Percentiles rank a stretch among this genome's conserved stretches.
These are phyloP conservation scores for human DNA, from an alignment of 2,113 vertebrate species.

Conservation along the genomic window DNA sequence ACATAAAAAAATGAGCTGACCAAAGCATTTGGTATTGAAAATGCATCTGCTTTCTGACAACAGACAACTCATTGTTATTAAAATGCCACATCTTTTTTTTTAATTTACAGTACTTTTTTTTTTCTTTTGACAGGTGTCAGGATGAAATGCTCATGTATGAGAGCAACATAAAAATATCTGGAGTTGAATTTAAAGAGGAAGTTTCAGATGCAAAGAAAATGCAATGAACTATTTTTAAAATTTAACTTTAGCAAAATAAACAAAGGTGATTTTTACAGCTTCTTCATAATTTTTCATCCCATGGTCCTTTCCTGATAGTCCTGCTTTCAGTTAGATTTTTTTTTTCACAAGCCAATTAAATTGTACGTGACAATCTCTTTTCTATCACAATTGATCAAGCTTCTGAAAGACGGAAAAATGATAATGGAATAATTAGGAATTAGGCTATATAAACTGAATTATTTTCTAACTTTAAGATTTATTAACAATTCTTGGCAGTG, in stretches of 20 bases:
- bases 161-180: neutral
- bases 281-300: neutral
- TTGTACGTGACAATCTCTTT: neutral
- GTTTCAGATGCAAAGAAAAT: neutral
- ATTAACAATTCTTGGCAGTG: neutral
- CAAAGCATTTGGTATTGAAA: neutral
- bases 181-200: neutral
- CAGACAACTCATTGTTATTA: neutral
- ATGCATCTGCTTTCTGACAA: neutral
- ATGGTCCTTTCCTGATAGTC: fast-evolving
- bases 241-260: neutral
- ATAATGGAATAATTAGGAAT: neutral
- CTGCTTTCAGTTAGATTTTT: neutral
- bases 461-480: neutral
- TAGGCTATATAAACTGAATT: neutral
- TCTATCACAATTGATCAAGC: neutral
- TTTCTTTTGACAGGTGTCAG: neutral
- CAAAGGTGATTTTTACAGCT: neutral
- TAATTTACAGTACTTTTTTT: neutral
- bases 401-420: neutral
- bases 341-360: neutral
- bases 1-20: neutral
- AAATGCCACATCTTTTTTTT: neutral
- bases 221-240: neutral
- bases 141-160: neutral